A percentile compares a stretch with the other conserved stretches of the same genome.
phyloP scores from a whole-genome alignment of 37 sponge, comb jelly and placozoan genomes.

The Diacarnus erythraeanus region DNA sequence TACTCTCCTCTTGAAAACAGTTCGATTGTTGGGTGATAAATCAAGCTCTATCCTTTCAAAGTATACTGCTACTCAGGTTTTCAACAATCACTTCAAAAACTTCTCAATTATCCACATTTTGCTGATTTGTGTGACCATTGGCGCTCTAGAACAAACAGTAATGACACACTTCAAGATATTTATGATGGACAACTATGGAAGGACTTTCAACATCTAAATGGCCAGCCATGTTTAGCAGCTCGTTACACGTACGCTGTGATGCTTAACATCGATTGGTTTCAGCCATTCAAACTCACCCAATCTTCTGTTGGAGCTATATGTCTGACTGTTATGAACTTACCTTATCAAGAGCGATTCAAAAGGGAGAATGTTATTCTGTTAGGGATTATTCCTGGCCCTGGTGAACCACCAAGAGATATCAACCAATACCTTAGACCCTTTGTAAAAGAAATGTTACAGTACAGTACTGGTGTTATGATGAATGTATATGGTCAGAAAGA shows the following conservation, averaged over 20 bases:
- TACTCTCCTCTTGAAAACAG: no score
- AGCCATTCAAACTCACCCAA: no score
- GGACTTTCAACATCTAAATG: constrained; percentile 39
- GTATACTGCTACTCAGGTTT: constrained; percentile 41
- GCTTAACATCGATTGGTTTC: no score
- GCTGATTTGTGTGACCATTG: constrained; percentile 13
- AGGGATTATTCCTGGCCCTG: no score
- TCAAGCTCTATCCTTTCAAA: no score
- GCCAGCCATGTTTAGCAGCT: no score
- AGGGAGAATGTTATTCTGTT: neutral
- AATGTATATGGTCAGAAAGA: neutral
- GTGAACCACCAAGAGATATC: no score
- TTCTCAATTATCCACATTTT: constrained; percentile 25
- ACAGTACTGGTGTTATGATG: neutral
- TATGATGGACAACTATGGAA: constrained; percentile 75
- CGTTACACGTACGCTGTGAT: no score
- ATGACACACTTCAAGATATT: no score
- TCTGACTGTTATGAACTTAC: constrained; percentile 38
- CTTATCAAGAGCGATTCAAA: constrained; percentile 6
- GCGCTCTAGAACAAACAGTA: no score
- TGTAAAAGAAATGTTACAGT: neutral
- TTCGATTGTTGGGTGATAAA: no score
- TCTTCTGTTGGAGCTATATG: constrained; percentile 60
- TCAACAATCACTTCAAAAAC: constrained; percentile 7
- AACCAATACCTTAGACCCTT: no score